Evolutionary conservation across 2,113 vertebrate species (phyloP).

Genomic region (mouse (Mus musculus)): DNA sequence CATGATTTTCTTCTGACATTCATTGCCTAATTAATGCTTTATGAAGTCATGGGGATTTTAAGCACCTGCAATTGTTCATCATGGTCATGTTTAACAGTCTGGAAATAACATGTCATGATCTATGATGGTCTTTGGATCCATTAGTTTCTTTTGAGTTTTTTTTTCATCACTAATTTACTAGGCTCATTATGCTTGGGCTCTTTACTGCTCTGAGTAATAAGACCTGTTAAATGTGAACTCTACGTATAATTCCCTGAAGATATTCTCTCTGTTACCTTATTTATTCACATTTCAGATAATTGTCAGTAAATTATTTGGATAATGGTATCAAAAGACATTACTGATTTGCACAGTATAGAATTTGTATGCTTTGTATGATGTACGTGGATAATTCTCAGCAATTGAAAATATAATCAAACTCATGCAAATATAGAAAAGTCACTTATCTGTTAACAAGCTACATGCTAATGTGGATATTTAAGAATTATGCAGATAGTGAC

Average conservation of each 20-base stretch:
- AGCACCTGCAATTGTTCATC: slow-evolving; percentile 70
- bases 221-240: slow-evolving; percentile 51
- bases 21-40: slow-evolving; percentile 77
- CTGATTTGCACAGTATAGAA: background rate
- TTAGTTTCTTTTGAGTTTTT: slow-evolving; percentile 62
- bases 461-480: background rate
- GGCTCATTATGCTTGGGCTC: background rate
- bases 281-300: slow-evolving; percentile 15
- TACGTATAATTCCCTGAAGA: slow-evolving; percentile 58
- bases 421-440: rapidly evolving
- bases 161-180: slow-evolving; percentile 60
- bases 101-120: slow-evolving; percentile 75
- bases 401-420: background rate
- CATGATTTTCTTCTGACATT: slow-evolving; percentile 65
- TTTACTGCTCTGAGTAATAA: slow-evolving; percentile 23
- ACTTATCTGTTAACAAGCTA: background rate
- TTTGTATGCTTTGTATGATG: background rate
- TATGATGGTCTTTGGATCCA: slow-evolving; percentile 68
- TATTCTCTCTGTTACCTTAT: slow-evolving; percentile 35
- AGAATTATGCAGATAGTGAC: background rate
- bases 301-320: background rate
- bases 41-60: slow-evolving; percentile 76
- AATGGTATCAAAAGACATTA: background rate
- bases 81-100: slow-evolving; percentile 68
- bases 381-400: background rate